These are phyloP conservation scores for Hydrolagus colliei DNA, from an alignment of 2,797 vertebrate genomes.

Conservation along the genomic window DNA sequence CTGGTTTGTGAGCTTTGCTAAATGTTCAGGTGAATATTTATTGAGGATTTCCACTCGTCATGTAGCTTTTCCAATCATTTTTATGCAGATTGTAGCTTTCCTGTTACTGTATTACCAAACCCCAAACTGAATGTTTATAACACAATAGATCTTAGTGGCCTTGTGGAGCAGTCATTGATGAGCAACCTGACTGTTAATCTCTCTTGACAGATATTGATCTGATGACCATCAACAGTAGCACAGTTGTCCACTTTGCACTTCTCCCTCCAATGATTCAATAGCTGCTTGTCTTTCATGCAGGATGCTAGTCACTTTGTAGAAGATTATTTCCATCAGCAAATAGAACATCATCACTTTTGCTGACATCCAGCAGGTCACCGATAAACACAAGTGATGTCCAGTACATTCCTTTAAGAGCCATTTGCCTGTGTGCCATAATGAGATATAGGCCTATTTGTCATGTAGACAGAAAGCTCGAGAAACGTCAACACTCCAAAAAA, in stretches of 20 bases:
- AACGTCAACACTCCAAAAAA: not conserved
- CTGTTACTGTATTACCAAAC: too few relatives aligned
- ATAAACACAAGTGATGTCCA: not conserved
- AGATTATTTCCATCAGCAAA: not conserved
- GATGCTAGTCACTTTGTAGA: not conserved
- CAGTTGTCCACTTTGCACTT: not conserved
- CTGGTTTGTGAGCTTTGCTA: too few relatives aligned
- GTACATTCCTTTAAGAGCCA: not conserved
- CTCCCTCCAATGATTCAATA: not conserved
- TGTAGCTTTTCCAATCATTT: not conserved
- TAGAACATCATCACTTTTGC: not conserved
- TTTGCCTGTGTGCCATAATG: not conserved
- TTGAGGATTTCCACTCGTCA: not conserved
- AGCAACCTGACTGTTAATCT: not conserved
- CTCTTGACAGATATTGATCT: conserved; percentile 1
- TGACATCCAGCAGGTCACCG: not conserved
- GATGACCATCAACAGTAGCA: not conserved
- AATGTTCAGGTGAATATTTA: not conserved
- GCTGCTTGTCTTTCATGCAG: not conserved
- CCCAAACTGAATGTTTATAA: not conserved
- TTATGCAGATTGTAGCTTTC: too few relatives aligned
- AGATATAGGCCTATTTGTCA: not conserved
- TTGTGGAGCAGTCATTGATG: not conserved
- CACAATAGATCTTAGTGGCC: not conserved
- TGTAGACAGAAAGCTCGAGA: not conserved